These are phyloP conservation scores for Anastrepha obliqua DNA, from an alignment of 1,140 invertebrate species.

Conservation along the genomic window DNA sequence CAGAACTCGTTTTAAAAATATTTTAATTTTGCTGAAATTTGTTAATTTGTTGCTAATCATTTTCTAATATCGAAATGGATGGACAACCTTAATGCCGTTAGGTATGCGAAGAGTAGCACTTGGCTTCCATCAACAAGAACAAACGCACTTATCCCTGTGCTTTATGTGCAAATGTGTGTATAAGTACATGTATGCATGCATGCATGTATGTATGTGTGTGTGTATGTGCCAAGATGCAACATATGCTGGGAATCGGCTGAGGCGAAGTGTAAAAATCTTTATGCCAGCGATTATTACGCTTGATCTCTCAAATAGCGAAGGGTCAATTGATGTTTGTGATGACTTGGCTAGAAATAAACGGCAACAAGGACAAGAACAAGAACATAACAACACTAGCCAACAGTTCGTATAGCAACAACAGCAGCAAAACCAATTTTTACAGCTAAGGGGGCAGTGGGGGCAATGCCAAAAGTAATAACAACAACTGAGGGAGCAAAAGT, in stretches of 20 bases:
- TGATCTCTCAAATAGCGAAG: conserved; percentile 71
- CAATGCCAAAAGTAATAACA: background rate
- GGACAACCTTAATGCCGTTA: too few species aligned
- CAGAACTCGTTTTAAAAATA: too few species aligned
- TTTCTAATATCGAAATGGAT: too few species aligned
- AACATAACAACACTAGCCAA: conserved; percentile 43
- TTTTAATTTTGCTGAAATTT: too few species aligned
- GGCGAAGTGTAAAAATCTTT: conserved; percentile 72
- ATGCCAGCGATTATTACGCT: conserved; percentile 73
- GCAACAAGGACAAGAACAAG: conserved; percentile 57
- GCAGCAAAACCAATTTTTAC: background rate
- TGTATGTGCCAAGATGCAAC: background rate
- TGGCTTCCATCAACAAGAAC: too few species aligned
- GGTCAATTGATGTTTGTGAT: conserved; percentile 74
- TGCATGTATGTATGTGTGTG: background rate
- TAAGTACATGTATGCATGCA: background rate
- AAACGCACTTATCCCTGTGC: too few species aligned
- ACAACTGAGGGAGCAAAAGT: background rate
- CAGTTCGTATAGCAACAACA: conserved; percentile 57
- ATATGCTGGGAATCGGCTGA: conserved; percentile 53
- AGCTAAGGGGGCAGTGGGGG: background rate
- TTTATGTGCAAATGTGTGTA: background rate
- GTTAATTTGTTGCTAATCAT: too few species aligned
- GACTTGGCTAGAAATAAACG: conserved; percentile 63
- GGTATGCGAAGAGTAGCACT: too few species aligned